These are phyloP conservation scores for Zaprionus obscuricornis DNA, from an alignment of 2,888 invertebrate species.

Conservation along the genomic window DNA sequence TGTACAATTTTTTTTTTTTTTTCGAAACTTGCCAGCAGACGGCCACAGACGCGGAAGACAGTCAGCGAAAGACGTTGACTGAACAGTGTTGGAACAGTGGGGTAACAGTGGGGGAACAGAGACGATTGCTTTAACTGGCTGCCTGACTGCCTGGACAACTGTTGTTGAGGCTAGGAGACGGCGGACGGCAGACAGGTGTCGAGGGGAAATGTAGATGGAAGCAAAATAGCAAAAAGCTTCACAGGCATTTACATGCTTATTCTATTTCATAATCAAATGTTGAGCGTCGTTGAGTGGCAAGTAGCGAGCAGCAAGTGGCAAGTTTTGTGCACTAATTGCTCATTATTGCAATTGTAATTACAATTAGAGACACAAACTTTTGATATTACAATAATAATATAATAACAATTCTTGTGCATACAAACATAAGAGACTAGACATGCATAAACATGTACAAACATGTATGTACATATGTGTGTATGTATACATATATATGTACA, in stretches of 20 bases:
- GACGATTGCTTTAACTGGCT: no score
- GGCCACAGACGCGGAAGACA: slow-evolving; percentile 66
- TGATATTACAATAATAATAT: slow-evolving; percentile 16
- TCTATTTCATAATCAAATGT: slow-evolving; percentile 71
- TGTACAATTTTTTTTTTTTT: slow-evolving; percentile 31
- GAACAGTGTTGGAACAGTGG: slow-evolving; percentile 2
- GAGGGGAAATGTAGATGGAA: no score
- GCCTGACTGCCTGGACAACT: no score
- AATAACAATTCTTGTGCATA: slow-evolving; percentile 57
- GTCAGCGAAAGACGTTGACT: slow-evolving; percentile 13
- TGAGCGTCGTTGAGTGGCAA: slow-evolving; percentile 28
- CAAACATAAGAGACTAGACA: no score
- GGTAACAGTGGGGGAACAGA: no score
- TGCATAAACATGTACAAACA: no score
- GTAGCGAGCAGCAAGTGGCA: not conserved
- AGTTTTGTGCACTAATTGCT: slow-evolving; percentile 68
- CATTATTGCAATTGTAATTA: slow-evolving; percentile 52
- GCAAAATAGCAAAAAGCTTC: slow-evolving; percentile 8
- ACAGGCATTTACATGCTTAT: slow-evolving; percentile 66
- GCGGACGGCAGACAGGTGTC: no score
- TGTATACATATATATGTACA: no score
- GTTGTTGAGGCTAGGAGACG: not conserved
- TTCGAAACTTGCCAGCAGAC: slow-evolving; percentile 41
- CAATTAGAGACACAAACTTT: slow-evolving; percentile 39
- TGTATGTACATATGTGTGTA: no score